These are phyloP conservation scores for Mesoligia furuncula DNA, from an alignment of 2,888 invertebrate genomes.

Conservation along the genomic window DNA sequence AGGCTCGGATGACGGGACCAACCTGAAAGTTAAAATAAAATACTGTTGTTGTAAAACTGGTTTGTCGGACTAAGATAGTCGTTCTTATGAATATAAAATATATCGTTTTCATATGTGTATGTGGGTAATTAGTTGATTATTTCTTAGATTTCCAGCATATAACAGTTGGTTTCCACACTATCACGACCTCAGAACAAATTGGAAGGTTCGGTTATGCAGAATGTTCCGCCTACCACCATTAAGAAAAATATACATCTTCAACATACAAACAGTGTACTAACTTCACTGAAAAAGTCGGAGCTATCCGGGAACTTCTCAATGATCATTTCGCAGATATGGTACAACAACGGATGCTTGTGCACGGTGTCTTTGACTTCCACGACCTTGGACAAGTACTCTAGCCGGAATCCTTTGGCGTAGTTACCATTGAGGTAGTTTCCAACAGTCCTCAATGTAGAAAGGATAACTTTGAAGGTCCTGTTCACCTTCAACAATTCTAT, in stretches of 20 bases:
- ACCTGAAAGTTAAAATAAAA: conserved; percentile 88
- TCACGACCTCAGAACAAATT: background rate
- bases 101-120: background rate
- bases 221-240: conserved; percentile 2
- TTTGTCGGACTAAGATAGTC: background rate
- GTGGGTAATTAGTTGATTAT: background rate
- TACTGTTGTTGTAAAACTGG: background rate
- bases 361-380: conserved; percentile 99
- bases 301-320: conserved; percentile 99
- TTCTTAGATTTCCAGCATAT: background rate
- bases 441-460: conserved; percentile 97
- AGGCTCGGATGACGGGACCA: conserved; percentile 96
- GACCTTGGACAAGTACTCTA: conserved; percentile 99
- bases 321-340: conserved; percentile 99
- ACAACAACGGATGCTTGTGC: conserved; percentile 99
- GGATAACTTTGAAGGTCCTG: conserved; percentile 98
- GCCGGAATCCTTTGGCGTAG: conserved; percentile 98
- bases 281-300: conserved; percentile 99
- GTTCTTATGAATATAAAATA: background rate
- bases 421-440: conserved; percentile 99
- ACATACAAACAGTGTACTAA: conserved; percentile 78
- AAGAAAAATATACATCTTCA: conserved; percentile 37
- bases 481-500: conserved; percentile 97
- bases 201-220: background rate
- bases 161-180: background rate